These are phyloP conservation scores for Strongylocentrotus purpuratus DNA, from an alignment of 35 echinoderm and acorn worm genomes.

Conservation along the genomic window DNA sequence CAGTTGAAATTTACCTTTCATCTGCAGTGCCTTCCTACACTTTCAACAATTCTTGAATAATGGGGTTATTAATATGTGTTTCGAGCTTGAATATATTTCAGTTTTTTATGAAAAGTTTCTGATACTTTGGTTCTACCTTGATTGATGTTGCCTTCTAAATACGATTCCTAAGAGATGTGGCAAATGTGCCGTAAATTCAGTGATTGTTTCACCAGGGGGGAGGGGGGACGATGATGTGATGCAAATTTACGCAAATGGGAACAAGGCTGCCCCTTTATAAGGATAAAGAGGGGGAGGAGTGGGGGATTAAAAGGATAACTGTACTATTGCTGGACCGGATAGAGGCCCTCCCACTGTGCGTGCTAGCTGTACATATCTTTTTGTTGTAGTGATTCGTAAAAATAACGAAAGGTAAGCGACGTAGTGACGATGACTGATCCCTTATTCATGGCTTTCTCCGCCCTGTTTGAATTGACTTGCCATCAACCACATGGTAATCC, in stretches of 20 bases:
- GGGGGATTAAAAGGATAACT: not conserved
- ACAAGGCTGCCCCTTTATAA: not conserved
- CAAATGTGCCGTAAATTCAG: not conserved
- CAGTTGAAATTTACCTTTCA: not conserved
- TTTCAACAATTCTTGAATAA: not conserved
- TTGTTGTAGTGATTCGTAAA: slow-evolving; percentile 5
- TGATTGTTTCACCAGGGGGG: not conserved
- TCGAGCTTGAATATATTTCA: not conserved
- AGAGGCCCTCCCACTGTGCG: not conserved
- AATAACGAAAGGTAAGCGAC: not conserved
- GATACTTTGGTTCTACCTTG: not conserved
- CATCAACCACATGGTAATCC: slow-evolving; percentile 24
- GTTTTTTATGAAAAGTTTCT: not conserved
- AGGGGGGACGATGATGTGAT: too few species aligned
- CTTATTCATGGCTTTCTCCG: slow-evolving; percentile 18
- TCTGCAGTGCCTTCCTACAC: not conserved
- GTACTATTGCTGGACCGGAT: not conserved
- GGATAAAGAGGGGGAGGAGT: not conserved
- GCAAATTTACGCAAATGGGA: not conserved
- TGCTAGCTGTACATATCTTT: not conserved
- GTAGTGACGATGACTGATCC: not conserved
- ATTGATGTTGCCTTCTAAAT: not conserved
- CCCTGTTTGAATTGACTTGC: slow-evolving; percentile 9
- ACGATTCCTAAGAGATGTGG: not conserved
- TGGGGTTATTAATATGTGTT: not conserved